Evolutionary conservation across 2,797 vertebrate species (phyloP).

Genomic region (Argya squamiceps): DNA sequence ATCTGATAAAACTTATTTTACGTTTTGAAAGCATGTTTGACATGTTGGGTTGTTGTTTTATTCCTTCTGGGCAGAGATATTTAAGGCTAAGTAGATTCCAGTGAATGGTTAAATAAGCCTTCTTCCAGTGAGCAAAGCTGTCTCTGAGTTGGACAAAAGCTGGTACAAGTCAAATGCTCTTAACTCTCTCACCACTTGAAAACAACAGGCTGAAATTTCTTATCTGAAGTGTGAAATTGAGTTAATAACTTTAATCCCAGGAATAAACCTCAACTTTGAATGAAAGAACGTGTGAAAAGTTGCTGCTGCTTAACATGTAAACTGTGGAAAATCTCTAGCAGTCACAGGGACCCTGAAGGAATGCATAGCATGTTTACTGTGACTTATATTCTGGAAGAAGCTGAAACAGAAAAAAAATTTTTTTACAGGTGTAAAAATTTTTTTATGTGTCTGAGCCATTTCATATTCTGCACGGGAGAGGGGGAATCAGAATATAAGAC

Average conservation of each 20-base stretch:
- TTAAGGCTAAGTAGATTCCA: background rate
- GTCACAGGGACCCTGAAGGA: background rate
- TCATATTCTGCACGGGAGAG: background rate
- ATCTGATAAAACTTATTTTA: background rate
- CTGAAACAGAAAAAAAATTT: background rate
- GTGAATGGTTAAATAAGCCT: background rate
- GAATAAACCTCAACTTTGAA: background rate
- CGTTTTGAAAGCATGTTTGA: background rate
- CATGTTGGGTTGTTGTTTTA: background rate
- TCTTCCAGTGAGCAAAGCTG: background rate
- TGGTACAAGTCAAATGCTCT: slow-evolving; percentile 24
- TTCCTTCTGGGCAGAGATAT: background rate
- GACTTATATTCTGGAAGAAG: background rate
- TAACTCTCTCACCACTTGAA: background rate
- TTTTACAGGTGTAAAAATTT: background rate
- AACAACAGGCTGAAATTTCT: slow-evolving; percentile 19
- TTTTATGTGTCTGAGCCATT: background rate
- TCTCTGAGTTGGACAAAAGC: background rate
- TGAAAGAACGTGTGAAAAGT: background rate
- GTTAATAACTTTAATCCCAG: slow-evolving; percentile 62
- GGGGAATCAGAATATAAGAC: background rate
- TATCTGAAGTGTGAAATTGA: slow-evolving; percentile 60
- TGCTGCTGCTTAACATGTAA: background rate
- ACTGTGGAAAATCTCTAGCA: background rate
- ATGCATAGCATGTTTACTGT: background rate